Percentiles rank a stretch among this genome's conserved stretches.
Evolutionary conservation across 2,113 vertebrate genomes (phyloP).

Genomic region (Tricholaema leucomelas): DNA sequence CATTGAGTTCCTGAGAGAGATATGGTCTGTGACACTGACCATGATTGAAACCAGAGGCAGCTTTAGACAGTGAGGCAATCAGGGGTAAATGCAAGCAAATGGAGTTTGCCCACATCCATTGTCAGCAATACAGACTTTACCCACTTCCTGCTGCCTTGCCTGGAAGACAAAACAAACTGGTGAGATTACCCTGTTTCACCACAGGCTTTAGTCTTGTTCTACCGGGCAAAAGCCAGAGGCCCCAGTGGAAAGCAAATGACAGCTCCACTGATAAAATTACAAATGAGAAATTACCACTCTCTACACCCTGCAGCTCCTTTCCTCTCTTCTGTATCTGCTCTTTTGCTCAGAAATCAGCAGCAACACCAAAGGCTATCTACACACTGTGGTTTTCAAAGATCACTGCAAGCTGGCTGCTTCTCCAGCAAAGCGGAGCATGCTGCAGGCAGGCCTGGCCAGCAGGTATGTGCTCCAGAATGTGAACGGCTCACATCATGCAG

Average conservation of each 20-base stretch:
- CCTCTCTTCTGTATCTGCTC: neutral
- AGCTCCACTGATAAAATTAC: constrained; percentile 31
- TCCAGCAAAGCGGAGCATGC: neutral
- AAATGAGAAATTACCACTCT: neutral
- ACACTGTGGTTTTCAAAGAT: neutral
- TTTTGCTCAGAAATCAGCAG: neutral
- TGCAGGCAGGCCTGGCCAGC: neutral
- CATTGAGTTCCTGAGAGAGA: constrained; percentile 39
- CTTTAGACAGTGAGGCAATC: neutral
- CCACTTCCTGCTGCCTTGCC: neutral
- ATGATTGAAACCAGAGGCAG: constrained; percentile 12
- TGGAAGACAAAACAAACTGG: neutral
- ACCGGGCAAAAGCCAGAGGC: neutral
- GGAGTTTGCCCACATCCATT: constrained; percentile 1
- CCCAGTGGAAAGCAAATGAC: neutral
- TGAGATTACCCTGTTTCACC: neutral
- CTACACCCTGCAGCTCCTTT: neutral
- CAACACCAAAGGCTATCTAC: neutral
- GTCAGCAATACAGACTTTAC: neutral
- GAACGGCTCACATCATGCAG: neutral
- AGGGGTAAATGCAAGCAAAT: neutral
- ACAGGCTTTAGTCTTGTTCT: constrained; percentile 7
- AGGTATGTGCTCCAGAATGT: neutral
- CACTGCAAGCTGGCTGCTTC: constrained; percentile 1
- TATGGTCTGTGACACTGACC: neutral